Evolutionary conservation across 2,113 vertebrate species (phyloP), one percentile per base, ranked within the genome.

Genomic region (Pterophyllum scalare): DNA sequence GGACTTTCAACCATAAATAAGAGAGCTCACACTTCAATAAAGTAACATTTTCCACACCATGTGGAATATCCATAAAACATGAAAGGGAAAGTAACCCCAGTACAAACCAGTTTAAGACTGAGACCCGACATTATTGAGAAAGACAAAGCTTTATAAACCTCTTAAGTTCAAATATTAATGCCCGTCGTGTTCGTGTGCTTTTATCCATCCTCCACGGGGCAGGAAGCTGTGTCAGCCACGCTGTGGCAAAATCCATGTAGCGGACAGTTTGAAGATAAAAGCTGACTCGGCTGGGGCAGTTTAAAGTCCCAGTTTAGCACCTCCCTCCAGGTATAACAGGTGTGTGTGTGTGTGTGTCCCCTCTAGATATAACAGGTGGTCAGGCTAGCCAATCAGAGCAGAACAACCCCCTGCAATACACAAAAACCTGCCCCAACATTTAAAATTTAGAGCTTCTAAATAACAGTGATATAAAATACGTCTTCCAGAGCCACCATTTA

Each of bases 331-430:
- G 11, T 75, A 80, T 26, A 54, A 85, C 77, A 81, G 77, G 86
- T 81, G 59, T 81, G 64, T 74, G 59, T 58, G 33, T 59, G 22
- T 82, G 64, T 26, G 49, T 12, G 77, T 6, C 33, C 28, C 81
- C 74, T 80, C 40, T 57, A 22, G 79, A 28, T 52, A 81, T 40
- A 84, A 79, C 86, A 88, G 89, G 86, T 88, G 84, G 80, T 77
- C 56, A 7, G 65, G 12, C 2, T 11, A 83, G 83, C 49, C 86
- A 86, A 90, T 86, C 86, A 88, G 89, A 88, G 89, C 89, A 86
- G 83, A 90, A 88, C 86, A 61, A 3, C 38, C 4, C 38, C 38
- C 31, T 46, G 6, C 0, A 52, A 49, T 12, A 1, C 7, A 33
- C 22, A 70, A 4, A 67, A 70, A 70, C 40, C 40, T 49, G 64